Percentiles rank a stretch among this genome's conserved stretches.
Conservation (phyloP, 2,797 vertebrate genomes). For the Huso huso region DNA sequence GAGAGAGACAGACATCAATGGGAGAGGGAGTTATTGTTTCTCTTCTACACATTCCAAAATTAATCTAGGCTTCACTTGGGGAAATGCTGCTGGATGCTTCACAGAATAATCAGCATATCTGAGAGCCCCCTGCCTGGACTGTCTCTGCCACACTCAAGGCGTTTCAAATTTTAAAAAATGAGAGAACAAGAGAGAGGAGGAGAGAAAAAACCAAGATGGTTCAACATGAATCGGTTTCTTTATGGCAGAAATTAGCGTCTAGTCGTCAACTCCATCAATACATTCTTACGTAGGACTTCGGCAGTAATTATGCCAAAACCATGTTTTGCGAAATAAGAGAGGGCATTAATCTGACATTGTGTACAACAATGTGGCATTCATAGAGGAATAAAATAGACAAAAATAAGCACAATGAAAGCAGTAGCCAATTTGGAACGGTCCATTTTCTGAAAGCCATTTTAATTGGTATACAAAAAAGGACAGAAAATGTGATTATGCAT, state of each 20-base stretch:
- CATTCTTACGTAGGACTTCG: conserved; percentile 11
- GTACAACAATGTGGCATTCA: conserved; percentile 53
- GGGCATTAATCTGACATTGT: conserved; percentile 28
- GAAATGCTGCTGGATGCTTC: conserved; percentile 39
- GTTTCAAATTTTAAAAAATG: conserved; percentile 31
- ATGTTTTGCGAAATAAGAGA: background rate
- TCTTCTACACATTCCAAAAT: conserved; percentile 49
- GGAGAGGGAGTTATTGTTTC: conserved; percentile 43
- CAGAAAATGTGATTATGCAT: conserved; percentile 4
- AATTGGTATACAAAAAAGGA: conserved; percentile 24
- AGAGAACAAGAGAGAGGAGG: conserved; percentile 35
- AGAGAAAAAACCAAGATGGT: conserved; percentile 24
- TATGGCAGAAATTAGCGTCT: conserved; percentile 16
- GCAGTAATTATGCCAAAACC: too few relatives aligned
- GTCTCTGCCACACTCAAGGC: conserved; percentile 32
- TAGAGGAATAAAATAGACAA: conserved; percentile 36
- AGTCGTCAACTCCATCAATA: conserved; percentile 9
- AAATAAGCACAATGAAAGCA: conserved; percentile 27
- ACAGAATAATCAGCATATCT: conserved; percentile 23
- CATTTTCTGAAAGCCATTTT: conserved; percentile 27
- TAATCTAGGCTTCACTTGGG: conserved; percentile 47
- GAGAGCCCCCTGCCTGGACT: conserved; percentile 32
- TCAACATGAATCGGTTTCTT: conserved; percentile 23
- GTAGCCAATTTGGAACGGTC: conserved; percentile 37
- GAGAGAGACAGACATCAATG: conserved; percentile 19